These are phyloP conservation scores for Pollenia labialis DNA, from an alignment of 2,888 invertebrate genomes.

Conservation along the genomic window DNA sequence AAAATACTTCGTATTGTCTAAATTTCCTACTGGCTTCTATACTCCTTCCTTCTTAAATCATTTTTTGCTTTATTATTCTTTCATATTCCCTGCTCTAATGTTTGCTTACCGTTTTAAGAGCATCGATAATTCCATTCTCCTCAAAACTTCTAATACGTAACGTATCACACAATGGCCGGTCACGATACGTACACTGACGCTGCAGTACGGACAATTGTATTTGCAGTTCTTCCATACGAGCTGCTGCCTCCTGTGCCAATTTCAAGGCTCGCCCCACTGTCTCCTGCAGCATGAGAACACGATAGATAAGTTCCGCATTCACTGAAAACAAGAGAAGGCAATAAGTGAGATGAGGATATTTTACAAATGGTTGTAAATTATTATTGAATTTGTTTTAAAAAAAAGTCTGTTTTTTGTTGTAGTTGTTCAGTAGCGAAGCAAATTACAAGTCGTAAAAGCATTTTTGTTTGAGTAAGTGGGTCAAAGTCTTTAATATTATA, in stretches of 20 bases:
- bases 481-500: constrained; percentile 69
- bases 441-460: constrained; percentile 28
- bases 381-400: constrained; percentile 56
- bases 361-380: constrained; percentile 55
- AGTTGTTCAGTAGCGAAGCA: constrained; percentile 10
- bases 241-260: constrained; percentile 84
- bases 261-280: constrained; percentile 83
- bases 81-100: not conserved
- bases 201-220: constrained; percentile 84
- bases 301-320: constrained; percentile 83
- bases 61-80: not conserved
- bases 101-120: constrained; percentile 82
- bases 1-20: no score
- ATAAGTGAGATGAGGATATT: constrained; percentile 49
- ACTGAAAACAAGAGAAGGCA: constrained; percentile 75
- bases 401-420: constrained; percentile 36
- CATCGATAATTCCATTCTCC: constrained; percentile 84
- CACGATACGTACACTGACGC: constrained; percentile 88
- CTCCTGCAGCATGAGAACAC: constrained; percentile 83
- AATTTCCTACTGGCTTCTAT: constrained; percentile 11
- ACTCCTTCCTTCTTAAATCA: not conserved
- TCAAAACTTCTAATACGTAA: constrained; percentile 89
- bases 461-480: constrained; percentile 61
- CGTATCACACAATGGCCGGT: constrained; percentile 90
- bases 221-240: constrained; percentile 84